Conservation (phyloP, 2,888 invertebrate species). For the Leptothorax acervorum region DNA sequence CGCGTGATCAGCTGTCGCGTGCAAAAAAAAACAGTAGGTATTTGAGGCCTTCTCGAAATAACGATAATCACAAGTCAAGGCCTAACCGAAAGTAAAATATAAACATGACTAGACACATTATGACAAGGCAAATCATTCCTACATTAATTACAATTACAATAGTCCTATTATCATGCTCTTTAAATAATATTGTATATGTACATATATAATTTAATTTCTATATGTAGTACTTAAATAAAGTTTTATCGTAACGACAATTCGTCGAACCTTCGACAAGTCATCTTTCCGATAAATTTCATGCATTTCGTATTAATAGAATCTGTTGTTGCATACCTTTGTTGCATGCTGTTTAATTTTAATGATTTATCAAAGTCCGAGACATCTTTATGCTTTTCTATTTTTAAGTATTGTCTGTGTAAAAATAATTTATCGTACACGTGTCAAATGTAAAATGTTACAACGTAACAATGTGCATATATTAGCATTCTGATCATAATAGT, state of each 20-base stretch:
- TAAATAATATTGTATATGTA: background rate
- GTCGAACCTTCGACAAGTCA: background rate
- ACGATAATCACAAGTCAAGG: too few species aligned
- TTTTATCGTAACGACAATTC: background rate
- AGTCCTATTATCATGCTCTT: background rate
- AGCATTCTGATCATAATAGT: background rate
- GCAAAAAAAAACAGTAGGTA: too few species aligned
- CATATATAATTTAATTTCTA: too few species aligned
- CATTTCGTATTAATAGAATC: background rate
- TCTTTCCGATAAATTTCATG: background rate
- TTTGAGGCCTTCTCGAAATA: too few species aligned
- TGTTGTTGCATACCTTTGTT: background rate
- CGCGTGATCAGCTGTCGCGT: too few species aligned
- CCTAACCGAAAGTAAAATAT: too few species aligned
- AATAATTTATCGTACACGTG: background rate
- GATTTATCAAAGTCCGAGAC: background rate
- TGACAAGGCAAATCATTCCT: too few species aligned
- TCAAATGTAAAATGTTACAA: constrained; percentile 3
- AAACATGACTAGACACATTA: too few species aligned
- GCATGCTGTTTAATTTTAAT: background rate
- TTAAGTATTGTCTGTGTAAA: background rate
- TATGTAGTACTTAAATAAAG: background rate
- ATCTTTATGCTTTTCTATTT: background rate
- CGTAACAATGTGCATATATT: background rate
- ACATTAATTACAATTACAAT: background rate